phyloP scores from a whole-genome alignment of 2,888 invertebrate species.

The Netelia virgata region DNA sequence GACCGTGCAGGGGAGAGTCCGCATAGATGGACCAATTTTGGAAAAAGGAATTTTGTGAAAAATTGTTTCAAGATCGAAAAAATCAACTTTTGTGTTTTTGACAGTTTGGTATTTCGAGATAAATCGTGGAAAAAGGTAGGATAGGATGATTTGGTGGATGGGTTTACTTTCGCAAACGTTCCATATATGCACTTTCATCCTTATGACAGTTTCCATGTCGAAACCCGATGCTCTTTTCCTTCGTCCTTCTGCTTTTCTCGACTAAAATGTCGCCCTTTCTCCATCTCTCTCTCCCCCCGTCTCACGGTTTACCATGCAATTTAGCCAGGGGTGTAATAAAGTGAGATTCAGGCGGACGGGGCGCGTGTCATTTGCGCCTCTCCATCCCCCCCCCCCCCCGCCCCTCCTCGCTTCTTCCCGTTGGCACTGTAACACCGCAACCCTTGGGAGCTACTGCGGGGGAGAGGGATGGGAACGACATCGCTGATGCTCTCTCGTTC shows the following conservation, averaged over 20 bases:
- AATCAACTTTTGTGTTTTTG: too few relatives aligned
- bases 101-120: too few relatives aligned
- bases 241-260: slow-evolving; percentile 3
- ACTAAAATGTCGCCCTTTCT: background rate
- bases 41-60: too few relatives aligned
- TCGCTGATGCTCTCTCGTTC: slow-evolving; percentile 37
- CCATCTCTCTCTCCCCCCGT: slow-evolving; percentile 9
- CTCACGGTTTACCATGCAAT: slow-evolving; percentile 44
- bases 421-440: slow-evolving; percentile 32
- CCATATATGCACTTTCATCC: background rate
- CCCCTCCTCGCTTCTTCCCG: too few relatives aligned
- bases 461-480: slow-evolving; percentile 11
- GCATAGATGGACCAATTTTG: too few relatives aligned
- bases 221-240: slow-evolving; percentile 28
- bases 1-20: too few relatives aligned
- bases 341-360: slow-evolving; percentile 43
- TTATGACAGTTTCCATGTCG: slow-evolving; percentile 21
- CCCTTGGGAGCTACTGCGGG: slow-evolving; percentile 34
- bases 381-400: background rate
- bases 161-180: too few relatives aligned
- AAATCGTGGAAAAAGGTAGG: too few relatives aligned
- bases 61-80: too few relatives aligned
- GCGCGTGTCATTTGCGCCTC: slow-evolving; percentile 58
- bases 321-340: slow-evolving; percentile 49
- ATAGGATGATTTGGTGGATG: too few relatives aligned